Base-by-base conservation (phyloP, 1,140 invertebrate genomes). In the Lethrus apterus region DNA sequence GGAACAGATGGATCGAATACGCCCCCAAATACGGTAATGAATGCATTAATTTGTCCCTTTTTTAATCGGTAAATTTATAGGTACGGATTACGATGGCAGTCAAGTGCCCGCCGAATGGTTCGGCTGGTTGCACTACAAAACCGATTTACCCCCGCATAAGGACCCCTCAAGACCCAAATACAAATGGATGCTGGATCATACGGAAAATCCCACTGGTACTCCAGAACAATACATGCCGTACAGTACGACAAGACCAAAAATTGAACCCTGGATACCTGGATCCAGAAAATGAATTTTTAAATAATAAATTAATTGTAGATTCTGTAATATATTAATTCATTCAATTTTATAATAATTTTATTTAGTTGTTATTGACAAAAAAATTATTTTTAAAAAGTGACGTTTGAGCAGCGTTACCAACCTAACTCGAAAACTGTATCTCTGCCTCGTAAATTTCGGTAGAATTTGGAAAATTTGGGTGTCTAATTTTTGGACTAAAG, bases 1-100 rank as follows among this genome's bases (percentile, higher is more conserved):
- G 90, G 43, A 98, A 94, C 71, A 76, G 96, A 54, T 99, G 95
- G 94, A 81, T 99, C 3, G 82, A 88, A 55, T 99, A 92, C 65
- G 70, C 79, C 7, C 80, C 86, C 9, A 76, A 81, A 50, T 71
- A 79, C 44, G 70, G 75, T 59, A 5, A 10, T 7, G 8, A 17
- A 1, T 1, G 8, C 15, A 26, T 13, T 76, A 66, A 69, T 65
- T 56, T 17, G 32, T 50, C 9, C n/a, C 18, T 3, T 11, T 8
- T 29, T 46, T 29, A 34, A 26, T 32, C 44, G 15, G 17, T 5
- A 19, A 36, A 14, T 40, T 44, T 34, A 65, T 68, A 50, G 63
- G 76, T 48, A 64, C 93, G 57, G 82, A 97, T 64, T 98, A 98
- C 68, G 94, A 99, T 74, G 94, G 77, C 1, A 91, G 89, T 57